Evolutionary conservation across 1,140 invertebrate genomes (phyloP).

Genomic region (Rhagoletis zephyria): DNA sequence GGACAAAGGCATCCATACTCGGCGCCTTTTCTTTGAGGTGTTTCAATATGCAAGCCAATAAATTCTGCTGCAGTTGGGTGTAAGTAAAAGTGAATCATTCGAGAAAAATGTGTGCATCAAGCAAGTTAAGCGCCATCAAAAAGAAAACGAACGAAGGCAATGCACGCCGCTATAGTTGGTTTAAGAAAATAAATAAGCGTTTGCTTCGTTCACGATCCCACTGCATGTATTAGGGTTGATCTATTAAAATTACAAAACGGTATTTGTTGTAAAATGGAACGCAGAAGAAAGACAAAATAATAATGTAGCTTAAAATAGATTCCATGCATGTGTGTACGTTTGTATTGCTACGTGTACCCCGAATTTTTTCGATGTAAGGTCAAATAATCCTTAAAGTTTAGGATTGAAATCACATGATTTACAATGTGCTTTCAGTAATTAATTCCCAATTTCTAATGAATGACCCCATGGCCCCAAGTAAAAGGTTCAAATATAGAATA

Average conservation of each 20-base stretch:
- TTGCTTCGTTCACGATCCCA: background rate
- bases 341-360: too few relatives aligned
- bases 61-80: background rate
- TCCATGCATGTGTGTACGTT: too few relatives aligned
- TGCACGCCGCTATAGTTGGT: background rate
- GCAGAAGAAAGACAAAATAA: too few relatives aligned
- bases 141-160: background rate
- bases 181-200: background rate
- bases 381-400: too few relatives aligned
- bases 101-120: background rate
- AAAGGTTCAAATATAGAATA: too few relatives aligned
- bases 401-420: too few relatives aligned
- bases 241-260: background rate
- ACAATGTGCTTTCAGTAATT: too few relatives aligned
- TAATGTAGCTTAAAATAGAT: too few relatives aligned
- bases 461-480: too few relatives aligned
- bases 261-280: too few relatives aligned
- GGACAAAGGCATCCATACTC: background rate
- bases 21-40: slow-evolving; percentile 3
- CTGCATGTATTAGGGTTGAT: background rate
- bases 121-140: background rate
- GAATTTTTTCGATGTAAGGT: too few relatives aligned
- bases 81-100: slow-evolving; percentile 45
- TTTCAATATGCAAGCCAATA: slow-evolving; percentile 11
- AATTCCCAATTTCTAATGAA: too few relatives aligned